Base-by-base conservation (phyloP, 1,140 invertebrate genomes). In the Zaprionus vittiger region DNA sequence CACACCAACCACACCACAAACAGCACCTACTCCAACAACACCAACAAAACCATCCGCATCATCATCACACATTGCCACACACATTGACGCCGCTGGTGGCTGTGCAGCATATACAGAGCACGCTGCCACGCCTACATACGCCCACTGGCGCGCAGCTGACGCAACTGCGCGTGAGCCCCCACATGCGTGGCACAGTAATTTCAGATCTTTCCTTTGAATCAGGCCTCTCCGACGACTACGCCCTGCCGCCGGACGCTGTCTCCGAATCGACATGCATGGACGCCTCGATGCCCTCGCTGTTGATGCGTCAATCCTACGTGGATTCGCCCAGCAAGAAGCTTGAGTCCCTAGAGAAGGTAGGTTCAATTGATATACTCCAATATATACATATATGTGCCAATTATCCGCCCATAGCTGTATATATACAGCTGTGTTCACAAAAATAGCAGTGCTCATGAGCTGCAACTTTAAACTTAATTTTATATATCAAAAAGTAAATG, bases 221-320 rank as follows among this genome's bases (percentile, higher is more conserved):
- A 49, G 98, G 97, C 66, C 95, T 98, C 93, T 98, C 98, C 20
- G 97, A 99, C 93, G 98, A 99, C 94, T 99, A 99, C 93, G 98
- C 98, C 24, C 96, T 99, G 82, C 98, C 98, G 20, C 98, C 98
- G 15, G 98, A 99, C 93, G 98, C 98, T 2, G 93, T 97, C 11
- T 97, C 97, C 26, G 95, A 95, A 79, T 95, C 95, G 31, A 96
- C 96, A 2, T 96, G 95, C 71, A 93, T 96, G 73, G 96, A 96
- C 80, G 95, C 95, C 6, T 95, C 95, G 59, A 95, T 95, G 92
- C 95, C 95, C 2, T 95, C 96, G 75, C 93, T 96, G 24, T 87
- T 96, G 49, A 94, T 95, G 93, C 94, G 95, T 5, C 94, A 95
- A 54, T 95, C 95, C 9, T 94, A 94, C 67, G 93, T 94, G n/a